Evolutionary conservation across 2,888 invertebrate genomes (phyloP), one percentile per base, ranked within the genome.

Genomic region (Chloromyia formosa): DNA sequence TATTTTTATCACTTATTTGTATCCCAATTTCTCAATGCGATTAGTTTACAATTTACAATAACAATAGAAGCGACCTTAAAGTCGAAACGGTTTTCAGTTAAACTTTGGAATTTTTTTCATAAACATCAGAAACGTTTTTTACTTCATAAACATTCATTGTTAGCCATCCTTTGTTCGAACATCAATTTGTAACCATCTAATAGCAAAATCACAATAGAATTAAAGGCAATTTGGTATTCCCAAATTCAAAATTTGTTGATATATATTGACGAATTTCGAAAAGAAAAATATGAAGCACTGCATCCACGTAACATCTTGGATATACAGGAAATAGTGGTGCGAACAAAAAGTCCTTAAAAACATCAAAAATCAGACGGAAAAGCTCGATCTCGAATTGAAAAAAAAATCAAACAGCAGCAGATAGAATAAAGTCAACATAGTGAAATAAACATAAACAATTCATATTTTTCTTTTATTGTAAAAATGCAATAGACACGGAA

Each of bases 241-340:
- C 53, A 78, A 77, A 77, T 78, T 78, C 78, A 75, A 78, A 78
- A 78, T 78, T 78, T 74, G 75, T 76, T 77, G 78, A 78, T 78
- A 77, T 77, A 77, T 78, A 77, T 78, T 71, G 40, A 74, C 23
- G 62, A 73, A 73, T 73, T 58, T 49, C 22, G 53, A 22, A 42
- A 56, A 71, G 18, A 18, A 62, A 4, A 54, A 56, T 35, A 35
- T 7, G 4, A 61, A 40, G 69, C 58, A 72, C 7, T 35, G 58
- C 60, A 35, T 16, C 23, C 49, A 49, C 60, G 66, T 61, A 74
- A 45, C 53, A 68, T 22, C 12, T 53, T 53, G 45, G 1, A n/a
- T 49, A n/a, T n/a, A n/a, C n/a, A n/a, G n/a, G n/a, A n/a, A n/a
- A 18, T 23, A n/a, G 53, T 16, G 27, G 7, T 35, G 27, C 27